phyloP scores from a whole-genome alignment of 2,797 vertebrate species.

The Fringilla coelebs region DNA sequence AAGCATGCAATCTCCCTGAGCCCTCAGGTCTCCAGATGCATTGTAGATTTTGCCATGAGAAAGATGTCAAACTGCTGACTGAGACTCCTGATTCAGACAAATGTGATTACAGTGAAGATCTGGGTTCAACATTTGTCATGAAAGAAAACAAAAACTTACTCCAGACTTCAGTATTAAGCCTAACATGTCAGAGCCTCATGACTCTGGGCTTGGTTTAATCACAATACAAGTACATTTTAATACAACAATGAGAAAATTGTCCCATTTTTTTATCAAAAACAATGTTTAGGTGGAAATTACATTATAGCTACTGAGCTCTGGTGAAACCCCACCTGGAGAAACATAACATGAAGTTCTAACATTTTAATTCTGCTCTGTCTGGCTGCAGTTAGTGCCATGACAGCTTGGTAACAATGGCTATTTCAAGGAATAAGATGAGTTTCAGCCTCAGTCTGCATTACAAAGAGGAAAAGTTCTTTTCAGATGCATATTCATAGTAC shows the following conservation, averaged over 20 bases:
- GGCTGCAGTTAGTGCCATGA: not conserved
- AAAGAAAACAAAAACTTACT: not conserved
- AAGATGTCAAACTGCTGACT: not conserved
- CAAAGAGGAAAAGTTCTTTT: constrained; percentile 40
- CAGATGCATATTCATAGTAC: constrained; percentile 20
- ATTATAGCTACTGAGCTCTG: not conserved
- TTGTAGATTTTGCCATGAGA: not conserved
- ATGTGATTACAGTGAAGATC: not conserved
- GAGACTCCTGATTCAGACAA: not conserved
- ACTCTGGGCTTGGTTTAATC: not conserved
- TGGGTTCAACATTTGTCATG: not conserved
- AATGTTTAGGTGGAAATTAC: not conserved
- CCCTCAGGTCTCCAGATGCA: not conserved
- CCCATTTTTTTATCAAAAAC: not conserved
- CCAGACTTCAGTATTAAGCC: not conserved
- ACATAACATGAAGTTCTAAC: not conserved
- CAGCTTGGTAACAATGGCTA: not conserved
- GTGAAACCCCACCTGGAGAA: not conserved
- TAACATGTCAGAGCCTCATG: not conserved
- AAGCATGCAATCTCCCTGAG: not conserved
- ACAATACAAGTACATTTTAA: not conserved
- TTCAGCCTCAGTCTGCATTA: constrained; percentile 10
- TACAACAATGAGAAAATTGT: not conserved
- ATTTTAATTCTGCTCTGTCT: not conserved
- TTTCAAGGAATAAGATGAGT: constrained; percentile 42